Evolutionary conservation across 2,113 vertebrate species (phyloP).

Genomic region (Melanotaenia duboulayi): DNA sequence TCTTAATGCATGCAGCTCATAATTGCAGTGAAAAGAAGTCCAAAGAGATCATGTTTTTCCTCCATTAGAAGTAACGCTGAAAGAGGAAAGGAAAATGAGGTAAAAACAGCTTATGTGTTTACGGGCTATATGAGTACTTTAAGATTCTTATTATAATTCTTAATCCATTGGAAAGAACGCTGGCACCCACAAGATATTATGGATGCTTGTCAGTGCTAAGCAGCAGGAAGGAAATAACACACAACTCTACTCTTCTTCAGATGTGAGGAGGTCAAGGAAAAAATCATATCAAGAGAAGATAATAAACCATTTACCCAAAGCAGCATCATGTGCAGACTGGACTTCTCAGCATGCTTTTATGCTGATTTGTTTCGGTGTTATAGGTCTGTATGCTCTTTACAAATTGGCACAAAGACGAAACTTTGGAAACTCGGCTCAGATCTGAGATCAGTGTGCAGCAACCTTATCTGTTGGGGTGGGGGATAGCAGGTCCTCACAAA

Average conservation of each 20-base stretch:
- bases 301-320: background rate
- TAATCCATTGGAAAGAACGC: constrained; percentile 9
- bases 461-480: background rate
- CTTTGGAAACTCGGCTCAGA: constrained; percentile 3
- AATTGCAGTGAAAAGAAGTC: background rate
- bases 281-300: background rate
- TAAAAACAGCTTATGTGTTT: background rate
- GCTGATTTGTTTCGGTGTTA: constrained; percentile 8
- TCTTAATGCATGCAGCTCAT: constrained; percentile 13
- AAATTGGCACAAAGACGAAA: background rate
- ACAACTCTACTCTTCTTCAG: background rate
- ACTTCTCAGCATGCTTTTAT: constrained; percentile 3
- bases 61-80: background rate
- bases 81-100: constrained; percentile 3
- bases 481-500: background rate
- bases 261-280: constrained; percentile 14
- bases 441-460: background rate
- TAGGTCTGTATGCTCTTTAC: constrained; percentile 1
- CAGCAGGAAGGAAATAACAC: background rate
- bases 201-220: too few species aligned
- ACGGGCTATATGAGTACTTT: background rate
- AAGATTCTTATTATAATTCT: background rate
- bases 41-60: constrained; percentile 6
- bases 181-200: background rate
- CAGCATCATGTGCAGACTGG: background rate